These are phyloP conservation scores for Rhinatrema bivittatum DNA, from an alignment of 2,797 vertebrate genomes.

Conservation along the genomic window DNA sequence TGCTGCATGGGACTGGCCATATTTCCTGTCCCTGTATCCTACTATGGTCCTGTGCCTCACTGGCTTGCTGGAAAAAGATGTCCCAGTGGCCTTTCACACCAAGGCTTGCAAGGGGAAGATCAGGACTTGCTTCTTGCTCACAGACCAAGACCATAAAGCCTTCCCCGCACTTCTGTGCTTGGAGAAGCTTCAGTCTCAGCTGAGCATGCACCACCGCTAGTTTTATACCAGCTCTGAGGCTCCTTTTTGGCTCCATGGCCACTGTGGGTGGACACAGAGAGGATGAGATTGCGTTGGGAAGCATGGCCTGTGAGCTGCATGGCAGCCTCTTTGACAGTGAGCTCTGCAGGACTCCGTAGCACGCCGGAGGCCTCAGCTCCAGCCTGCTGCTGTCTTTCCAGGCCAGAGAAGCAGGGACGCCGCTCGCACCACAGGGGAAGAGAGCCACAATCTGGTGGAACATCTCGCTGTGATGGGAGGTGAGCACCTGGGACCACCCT, in stretches of 20 bases:
- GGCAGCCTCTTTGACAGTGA: constrained; percentile 65
- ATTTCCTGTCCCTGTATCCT: background rate
- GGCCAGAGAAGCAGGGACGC: constrained; percentile 4
- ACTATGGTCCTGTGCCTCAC: background rate
- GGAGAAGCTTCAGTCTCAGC: background rate
- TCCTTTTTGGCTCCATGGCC: constrained; percentile 50
- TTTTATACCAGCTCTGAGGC: background rate
- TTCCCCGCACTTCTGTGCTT: background rate
- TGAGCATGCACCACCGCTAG: background rate
- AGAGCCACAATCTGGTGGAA: constrained; percentile 52
- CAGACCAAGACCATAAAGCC: no score
- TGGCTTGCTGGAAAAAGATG: background rate
- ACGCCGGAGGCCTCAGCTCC: constrained; percentile 37
- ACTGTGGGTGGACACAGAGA: constrained; percentile 56
- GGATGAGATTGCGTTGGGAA: constrained; percentile 59
- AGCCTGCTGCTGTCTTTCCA: constrained; percentile 28
- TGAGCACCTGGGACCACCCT: constrained; percentile 33
- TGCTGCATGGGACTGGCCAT: background rate
- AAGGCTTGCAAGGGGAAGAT: no score
- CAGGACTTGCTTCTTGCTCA: no score
- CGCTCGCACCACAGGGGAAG: background rate
- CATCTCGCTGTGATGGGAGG: constrained; percentile 73
- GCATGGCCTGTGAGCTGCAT: constrained; percentile 24
- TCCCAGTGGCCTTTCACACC: no score
- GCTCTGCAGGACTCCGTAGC: constrained; percentile 54